A percentile compares a stretch with the other conserved stretches of the same genome.
Evolutionary conservation across 2,888 invertebrate species (phyloP).

Genomic region (Lithodes maja): DNA sequence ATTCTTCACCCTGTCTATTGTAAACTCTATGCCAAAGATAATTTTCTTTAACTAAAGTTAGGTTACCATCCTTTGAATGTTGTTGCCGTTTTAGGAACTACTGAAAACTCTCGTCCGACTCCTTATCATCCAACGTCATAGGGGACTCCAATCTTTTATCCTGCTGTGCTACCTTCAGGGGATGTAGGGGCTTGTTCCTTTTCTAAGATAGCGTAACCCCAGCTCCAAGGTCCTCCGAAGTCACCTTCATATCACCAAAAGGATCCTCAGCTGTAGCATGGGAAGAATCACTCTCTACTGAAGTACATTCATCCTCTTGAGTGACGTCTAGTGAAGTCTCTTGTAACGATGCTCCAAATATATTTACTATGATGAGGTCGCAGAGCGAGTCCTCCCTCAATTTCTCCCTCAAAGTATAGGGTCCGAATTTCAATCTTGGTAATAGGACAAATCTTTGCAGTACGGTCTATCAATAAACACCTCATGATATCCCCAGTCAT

Average conservation of each 20-base stretch:
- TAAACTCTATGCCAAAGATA: too few relatives aligned
- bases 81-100: not conserved
- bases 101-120: not conserved
- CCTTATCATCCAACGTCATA: not conserved
- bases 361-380: not conserved
- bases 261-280: not conserved
- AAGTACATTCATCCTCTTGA: not conserved
- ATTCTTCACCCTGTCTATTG: too few relatives aligned
- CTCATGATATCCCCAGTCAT: not conserved
- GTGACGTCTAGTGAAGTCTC: not conserved
- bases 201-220: not conserved
- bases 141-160: not conserved
- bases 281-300: not conserved
- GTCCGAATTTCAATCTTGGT: not conserved
- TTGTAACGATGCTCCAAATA: not conserved
- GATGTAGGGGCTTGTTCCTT: not conserved
- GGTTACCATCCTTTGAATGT: too few relatives aligned
- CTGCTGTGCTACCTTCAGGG: not conserved
- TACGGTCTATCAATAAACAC: not conserved
- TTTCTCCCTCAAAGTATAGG: not conserved
- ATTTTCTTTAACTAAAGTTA: too few relatives aligned
- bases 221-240: not conserved
- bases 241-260: not conserved
- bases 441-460: not conserved
- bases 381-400: constrained; percentile 5